Conservation (phyloP, 2,888 invertebrate genomes). For the Eupeodes luniger region DNA sequence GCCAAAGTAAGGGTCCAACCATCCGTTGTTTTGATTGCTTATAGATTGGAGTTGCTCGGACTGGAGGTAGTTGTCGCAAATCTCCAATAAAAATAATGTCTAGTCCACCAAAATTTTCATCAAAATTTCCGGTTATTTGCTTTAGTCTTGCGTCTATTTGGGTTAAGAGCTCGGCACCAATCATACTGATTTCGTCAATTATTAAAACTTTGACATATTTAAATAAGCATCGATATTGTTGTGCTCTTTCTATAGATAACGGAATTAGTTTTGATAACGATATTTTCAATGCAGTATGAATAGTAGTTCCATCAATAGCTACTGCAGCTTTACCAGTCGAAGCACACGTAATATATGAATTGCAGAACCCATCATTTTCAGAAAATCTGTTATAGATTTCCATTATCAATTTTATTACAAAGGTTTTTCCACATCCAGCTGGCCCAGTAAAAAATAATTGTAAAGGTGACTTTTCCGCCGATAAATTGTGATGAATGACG, state of each 20-base stretch:
- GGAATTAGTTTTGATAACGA: conserved; percentile 74
- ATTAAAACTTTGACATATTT: conserved; percentile 76
- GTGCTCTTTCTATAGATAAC: conserved; percentile 75
- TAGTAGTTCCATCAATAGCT: conserved; percentile 81
- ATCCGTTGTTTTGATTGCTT: conserved; percentile 77
- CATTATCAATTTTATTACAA: conserved; percentile 82
- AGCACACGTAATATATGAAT: conserved; percentile 82
- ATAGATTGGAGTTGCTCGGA: conserved; percentile 79
- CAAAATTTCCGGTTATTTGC: conserved; percentile 80
- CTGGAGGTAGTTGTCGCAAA: conserved; percentile 81
- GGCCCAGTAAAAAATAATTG: conserved; percentile 79
- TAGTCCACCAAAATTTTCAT: conserved; percentile 81
- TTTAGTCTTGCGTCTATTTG: conserved; percentile 79
- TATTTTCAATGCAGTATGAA: conserved; percentile 77
- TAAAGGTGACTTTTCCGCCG: conserved; percentile 53
- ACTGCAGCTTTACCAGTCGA: conserved; percentile 82
- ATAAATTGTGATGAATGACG: too few species aligned
- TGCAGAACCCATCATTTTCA: conserved; percentile 80
- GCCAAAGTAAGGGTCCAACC: conserved; percentile 78
- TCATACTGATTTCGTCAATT: conserved; percentile 81
- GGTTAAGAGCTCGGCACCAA: conserved; percentile 78
- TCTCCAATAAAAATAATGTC: conserved; percentile 81
- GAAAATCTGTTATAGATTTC: conserved; percentile 83
- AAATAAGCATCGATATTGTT: conserved; percentile 73
- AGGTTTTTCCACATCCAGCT: conserved; percentile 80